Percentiles rank a stretch among this genome's conserved stretches.
phyloP scores from a whole-genome alignment of 2,797 vertebrate genomes.

The Enteromius mattozi region DNA sequence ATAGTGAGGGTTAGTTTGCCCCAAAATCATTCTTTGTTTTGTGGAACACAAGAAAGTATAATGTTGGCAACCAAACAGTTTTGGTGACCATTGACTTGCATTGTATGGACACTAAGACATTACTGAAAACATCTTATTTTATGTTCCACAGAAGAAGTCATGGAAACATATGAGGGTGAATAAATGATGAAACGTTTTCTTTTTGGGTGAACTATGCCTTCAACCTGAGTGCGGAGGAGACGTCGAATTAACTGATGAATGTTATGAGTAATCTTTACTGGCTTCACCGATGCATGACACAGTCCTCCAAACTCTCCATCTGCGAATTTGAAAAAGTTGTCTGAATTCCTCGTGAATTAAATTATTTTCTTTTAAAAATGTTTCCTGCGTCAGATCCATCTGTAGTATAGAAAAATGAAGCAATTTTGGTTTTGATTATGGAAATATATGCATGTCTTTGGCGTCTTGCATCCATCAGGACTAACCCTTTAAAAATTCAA shows the following conservation, averaged over 20 bases:
- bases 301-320: constrained; percentile 19
- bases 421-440: constrained; percentile 23
- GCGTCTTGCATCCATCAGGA: not conserved
- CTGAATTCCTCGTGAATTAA: constrained; percentile 21
- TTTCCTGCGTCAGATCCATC: constrained; percentile 1
- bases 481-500: not conserved
- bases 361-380: not conserved
- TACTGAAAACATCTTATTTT: not conserved
- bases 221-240: constrained; percentile 20
- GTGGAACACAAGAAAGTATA: not conserved
- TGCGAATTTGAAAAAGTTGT: constrained; percentile 15
- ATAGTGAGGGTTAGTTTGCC: not conserved
- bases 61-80: not conserved
- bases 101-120: not conserved
- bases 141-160: not conserved
- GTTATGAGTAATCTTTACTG: constrained; percentile 12
- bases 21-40: not conserved
- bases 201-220: not conserved
- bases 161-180: not conserved
- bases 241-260: constrained; percentile 8
- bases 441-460: not conserved
- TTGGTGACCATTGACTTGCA: not conserved
- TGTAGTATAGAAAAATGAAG: not conserved
- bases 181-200: not conserved
- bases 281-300: not conserved